A percentile compares a stretch with the other conserved stretches of the same genome.
Conservation (phyloP, 2,797 vertebrate genomes). For the Karalla daura region DNA sequence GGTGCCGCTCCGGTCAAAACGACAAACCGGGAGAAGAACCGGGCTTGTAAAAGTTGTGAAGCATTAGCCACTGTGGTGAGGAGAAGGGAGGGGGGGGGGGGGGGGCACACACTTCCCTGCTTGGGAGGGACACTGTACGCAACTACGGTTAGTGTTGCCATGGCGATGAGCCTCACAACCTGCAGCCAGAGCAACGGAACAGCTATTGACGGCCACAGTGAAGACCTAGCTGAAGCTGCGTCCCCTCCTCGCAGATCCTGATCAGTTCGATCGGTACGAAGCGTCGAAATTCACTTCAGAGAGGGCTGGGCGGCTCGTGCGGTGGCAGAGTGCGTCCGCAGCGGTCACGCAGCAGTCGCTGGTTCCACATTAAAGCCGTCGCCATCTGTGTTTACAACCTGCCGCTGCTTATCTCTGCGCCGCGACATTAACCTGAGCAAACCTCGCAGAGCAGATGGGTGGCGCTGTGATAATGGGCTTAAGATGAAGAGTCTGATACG, state of each 20-base stretch:
- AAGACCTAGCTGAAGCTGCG: no score
- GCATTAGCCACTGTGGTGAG: constrained; percentile 42
- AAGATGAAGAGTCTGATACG: constrained; percentile 2
- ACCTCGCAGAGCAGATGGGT: constrained; percentile 4
- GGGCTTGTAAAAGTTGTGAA: constrained; percentile 54
- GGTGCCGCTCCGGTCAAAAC: constrained; percentile 38
- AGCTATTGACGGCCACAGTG: constrained; percentile 35
- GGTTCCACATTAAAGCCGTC: constrained; percentile 11
- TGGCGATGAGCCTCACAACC: constrained; percentile 26
- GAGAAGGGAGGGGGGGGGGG: constrained; percentile 24
- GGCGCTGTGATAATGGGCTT: constrained; percentile 6
- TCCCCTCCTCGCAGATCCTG: no score
- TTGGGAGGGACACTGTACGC: constrained; percentile 46
- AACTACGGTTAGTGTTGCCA: constrained; percentile 49
- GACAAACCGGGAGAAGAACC: constrained; percentile 37
- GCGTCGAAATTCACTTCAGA: constrained; percentile 9
- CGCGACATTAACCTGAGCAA: constrained; percentile 17
- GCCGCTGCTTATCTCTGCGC: neutral
- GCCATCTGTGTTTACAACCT: constrained; percentile 20
- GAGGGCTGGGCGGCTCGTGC: no score
- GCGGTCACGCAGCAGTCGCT: neutral
- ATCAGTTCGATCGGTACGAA: no score
- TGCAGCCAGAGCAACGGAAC: constrained; percentile 16
- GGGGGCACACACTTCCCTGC: constrained; percentile 34
- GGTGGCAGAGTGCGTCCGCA: no score